These are phyloP conservation scores for Conus canariensis DNA, from an alignment of 2,888 invertebrate species.

Conservation along the genomic window DNA sequence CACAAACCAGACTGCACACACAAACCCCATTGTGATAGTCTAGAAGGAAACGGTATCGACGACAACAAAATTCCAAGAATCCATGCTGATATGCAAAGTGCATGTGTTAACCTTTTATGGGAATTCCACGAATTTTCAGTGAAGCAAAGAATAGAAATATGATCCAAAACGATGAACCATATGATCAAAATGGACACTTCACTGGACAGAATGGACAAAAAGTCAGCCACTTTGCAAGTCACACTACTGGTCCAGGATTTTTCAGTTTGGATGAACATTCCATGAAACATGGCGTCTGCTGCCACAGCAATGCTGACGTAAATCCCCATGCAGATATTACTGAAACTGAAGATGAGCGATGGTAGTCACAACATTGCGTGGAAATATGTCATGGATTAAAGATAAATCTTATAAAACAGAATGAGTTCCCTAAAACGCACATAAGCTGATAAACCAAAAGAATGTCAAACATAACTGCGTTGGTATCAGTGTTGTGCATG, in stretches of 20 bases:
- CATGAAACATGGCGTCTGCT: neutral
- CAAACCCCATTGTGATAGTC: neutral
- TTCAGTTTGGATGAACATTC: neutral
- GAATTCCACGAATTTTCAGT: neutral
- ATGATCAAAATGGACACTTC: neutral
- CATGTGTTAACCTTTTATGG: neutral
- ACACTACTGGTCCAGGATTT: neutral
- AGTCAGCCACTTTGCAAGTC: neutral
- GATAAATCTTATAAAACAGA: neutral
- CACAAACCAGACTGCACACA: neutral
- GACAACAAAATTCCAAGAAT: neutral
- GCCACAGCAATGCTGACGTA: neutral
- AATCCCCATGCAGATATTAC: neutral
- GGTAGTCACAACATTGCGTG: neutral
- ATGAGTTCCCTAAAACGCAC: neutral
- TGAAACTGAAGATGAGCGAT: neutral
- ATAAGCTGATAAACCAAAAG: neutral
- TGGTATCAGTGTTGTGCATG: neutral
- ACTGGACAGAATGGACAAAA: neutral
- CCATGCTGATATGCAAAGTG: neutral
- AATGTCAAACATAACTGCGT: neutral
- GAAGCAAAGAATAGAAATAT: too few relatives aligned
- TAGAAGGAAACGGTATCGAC: neutral
- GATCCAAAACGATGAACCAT: neutral
- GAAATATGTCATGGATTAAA: neutral